These are phyloP conservation scores for Darevskia nairensis DNA, from an alignment of 2,797 vertebrate species.

Conservation along the genomic window DNA sequence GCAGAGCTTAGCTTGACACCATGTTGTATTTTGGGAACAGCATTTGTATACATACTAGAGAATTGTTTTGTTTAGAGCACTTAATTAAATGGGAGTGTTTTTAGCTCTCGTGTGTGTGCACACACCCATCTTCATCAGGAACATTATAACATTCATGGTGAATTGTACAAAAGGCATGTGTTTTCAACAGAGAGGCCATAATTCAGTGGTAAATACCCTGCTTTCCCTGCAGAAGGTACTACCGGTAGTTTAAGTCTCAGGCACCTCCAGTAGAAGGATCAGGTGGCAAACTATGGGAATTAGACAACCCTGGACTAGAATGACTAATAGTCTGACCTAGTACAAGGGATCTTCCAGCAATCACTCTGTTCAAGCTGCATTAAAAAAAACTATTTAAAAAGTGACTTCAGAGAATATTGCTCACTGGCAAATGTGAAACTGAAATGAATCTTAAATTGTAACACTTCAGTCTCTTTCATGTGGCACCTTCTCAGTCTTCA, in stretches of 20 bases:
- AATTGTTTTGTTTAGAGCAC: background rate
- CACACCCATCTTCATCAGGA: background rate
- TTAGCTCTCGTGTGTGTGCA: background rate
- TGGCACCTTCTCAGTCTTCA: background rate
- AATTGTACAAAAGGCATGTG: background rate
- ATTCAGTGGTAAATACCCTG: background rate
- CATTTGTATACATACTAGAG: background rate
- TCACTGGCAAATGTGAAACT: background rate
- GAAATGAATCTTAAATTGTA: background rate
- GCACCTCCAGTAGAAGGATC: background rate
- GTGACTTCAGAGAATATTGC: background rate
- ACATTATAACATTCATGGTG: background rate
- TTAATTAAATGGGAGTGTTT: background rate
- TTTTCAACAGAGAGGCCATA: background rate
- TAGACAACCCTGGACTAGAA: background rate
- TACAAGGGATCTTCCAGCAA: background rate
- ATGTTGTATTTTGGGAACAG: background rate
- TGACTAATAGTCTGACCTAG: background rate
- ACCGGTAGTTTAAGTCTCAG: background rate
- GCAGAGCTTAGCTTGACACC: background rate
- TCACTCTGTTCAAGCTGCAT: background rate
- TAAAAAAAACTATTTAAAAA: background rate
- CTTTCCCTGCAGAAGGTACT: background rate
- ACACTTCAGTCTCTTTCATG: too few relatives aligned
- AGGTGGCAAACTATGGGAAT: background rate